Evolutionary conservation across 2,113 vertebrate species (phyloP).

Genomic region (Triplophysa tibetana): DNA sequence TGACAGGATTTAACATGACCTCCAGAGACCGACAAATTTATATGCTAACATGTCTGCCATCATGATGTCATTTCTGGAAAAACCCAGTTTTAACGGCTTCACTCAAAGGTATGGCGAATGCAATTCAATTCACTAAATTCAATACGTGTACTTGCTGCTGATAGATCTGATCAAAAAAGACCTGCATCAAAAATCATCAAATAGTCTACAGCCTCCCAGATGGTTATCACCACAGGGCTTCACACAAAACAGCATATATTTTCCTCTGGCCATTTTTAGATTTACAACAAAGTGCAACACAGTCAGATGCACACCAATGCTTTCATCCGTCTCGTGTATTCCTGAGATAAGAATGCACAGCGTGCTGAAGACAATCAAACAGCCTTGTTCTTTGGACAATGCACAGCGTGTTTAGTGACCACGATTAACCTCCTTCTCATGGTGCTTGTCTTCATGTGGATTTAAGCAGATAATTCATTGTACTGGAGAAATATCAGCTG

Average conservation of each 20-base stretch:
- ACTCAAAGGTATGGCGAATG: slow-evolving; percentile 20
- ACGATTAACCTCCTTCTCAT: slow-evolving; percentile 32
- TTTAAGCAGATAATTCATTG: slow-evolving; percentile 35
- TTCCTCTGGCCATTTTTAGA: slow-evolving; percentile 16
- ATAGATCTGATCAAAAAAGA: slow-evolving; percentile 16
- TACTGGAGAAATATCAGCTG: slow-evolving; percentile 24
- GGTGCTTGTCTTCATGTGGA: slow-evolving; percentile 29
- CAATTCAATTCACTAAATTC: slow-evolving; percentile 18
- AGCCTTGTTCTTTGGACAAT: slow-evolving; percentile 29
- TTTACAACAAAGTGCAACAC: slow-evolving; percentile 24
- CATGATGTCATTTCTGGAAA: slow-evolving; percentile 7
- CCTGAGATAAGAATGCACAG: slow-evolving; percentile 33
- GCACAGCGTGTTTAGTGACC: slow-evolving; percentile 27
- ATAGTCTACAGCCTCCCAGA: not conserved
- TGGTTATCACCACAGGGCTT: slow-evolving; percentile 21
- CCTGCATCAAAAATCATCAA: slow-evolving; percentile 6
- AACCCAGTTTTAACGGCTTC: not conserved
- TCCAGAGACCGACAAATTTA: not conserved
- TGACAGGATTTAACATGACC: slow-evolving; percentile 30
- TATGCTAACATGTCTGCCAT: slow-evolving; percentile 7
- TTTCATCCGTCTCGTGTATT: slow-evolving; percentile 17
- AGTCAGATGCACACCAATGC: not conserved
- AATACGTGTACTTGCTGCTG: not conserved
- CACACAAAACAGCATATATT: not conserved
- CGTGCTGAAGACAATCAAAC: slow-evolving; percentile 31